Evolutionary conservation across 2,113 vertebrate genomes (phyloP).

Genomic region (human): DNA sequence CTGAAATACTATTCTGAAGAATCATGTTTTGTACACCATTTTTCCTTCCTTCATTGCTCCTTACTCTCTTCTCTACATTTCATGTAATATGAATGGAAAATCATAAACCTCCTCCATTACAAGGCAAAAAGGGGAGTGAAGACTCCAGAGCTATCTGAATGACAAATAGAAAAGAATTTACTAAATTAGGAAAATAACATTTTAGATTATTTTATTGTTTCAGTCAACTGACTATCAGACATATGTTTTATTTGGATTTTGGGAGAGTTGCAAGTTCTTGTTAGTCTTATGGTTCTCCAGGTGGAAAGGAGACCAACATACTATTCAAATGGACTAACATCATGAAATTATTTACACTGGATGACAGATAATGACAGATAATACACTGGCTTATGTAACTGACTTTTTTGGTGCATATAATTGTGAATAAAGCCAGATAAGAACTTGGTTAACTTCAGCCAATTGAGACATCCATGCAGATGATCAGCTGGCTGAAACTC

Average conservation of each 20-base stretch:
- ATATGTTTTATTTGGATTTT: background rate
- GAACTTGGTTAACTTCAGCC: background rate
- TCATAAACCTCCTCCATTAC: background rate
- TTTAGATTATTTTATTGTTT: conserved; percentile 11
- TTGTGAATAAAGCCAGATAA: background rate
- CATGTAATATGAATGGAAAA: background rate
- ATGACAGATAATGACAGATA: background rate
- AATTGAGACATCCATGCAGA: background rate
- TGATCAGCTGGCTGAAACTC: background rate
- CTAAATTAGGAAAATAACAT: background rate
- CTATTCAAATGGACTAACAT: background rate
- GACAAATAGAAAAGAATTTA: background rate
- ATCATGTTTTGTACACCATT: background rate
- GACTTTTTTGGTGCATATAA: background rate
- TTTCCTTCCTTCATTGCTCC: background rate
- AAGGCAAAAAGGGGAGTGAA: background rate
- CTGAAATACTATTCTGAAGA: background rate
- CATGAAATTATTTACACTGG: background rate
- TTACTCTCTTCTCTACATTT: background rate
- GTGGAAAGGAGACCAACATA: background rate
- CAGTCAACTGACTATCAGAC: background rate
- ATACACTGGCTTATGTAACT: background rate
- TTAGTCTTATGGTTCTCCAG: background rate
- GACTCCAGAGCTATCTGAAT: background rate
- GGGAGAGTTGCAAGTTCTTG: background rate